phyloP scores from a whole-genome alignment of 2,113 vertebrate genomes.

The Dinomys branickii region DNA sequence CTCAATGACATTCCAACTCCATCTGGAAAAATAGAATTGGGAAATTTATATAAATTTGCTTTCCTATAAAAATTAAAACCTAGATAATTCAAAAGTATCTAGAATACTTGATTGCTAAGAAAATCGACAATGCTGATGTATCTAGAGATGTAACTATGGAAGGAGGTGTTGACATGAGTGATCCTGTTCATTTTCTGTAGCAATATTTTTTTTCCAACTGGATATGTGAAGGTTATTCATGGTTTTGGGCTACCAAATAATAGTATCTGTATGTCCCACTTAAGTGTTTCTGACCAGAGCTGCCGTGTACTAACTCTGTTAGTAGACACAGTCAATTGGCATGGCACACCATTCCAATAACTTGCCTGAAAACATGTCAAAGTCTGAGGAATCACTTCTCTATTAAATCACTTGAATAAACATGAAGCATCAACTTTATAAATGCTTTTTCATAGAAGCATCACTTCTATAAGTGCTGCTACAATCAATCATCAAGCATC shows the following conservation, averaged over 20 bases:
- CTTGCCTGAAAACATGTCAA: background rate
- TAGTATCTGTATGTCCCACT: background rate
- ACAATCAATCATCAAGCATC: background rate
- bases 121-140: background rate
- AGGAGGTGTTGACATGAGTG: background rate
- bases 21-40: background rate
- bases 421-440: background rate
- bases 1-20: background rate
- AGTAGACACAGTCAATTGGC: background rate
- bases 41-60: background rate
- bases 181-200: background rate
- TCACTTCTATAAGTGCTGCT: background rate
- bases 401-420: no score
- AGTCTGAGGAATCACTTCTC: background rate
- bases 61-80: background rate
- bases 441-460: background rate
- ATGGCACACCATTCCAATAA: background rate
- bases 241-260: background rate
- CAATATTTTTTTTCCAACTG: background rate
- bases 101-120: background rate
- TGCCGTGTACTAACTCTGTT: background rate
- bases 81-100: background rate
- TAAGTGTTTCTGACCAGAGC: slow-evolving; percentile 23
- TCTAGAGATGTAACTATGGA: background rate
- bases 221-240: background rate